phyloP scores from a whole-genome alignment of 1,140 invertebrate species.

The Ctenoplectra terminalis region DNA sequence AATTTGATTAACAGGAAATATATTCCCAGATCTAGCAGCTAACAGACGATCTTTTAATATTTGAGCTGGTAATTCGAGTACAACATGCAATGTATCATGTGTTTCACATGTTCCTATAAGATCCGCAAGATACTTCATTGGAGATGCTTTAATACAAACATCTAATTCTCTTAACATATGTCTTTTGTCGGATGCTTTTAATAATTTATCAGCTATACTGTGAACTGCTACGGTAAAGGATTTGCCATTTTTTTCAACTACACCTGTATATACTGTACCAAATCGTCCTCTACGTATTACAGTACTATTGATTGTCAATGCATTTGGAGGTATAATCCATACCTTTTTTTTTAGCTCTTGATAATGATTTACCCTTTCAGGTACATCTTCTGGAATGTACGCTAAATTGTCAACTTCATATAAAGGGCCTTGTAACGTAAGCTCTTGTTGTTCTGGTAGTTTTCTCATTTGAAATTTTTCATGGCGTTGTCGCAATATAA shows the following conservation, averaged over 20 bases:
- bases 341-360: slow-evolving; percentile 89
- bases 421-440: slow-evolving; percentile 87
- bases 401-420: slow-evolving; percentile 84
- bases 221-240: slow-evolving; percentile 78
- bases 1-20: slow-evolving; percentile 85
- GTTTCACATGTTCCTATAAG: slow-evolving; percentile 92
- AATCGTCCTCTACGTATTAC: slow-evolving; percentile 89
- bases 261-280: slow-evolving; percentile 88
- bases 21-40: slow-evolving; percentile 85
- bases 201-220: slow-evolving; percentile 84
- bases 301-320: slow-evolving; percentile 86
- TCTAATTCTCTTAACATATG: slow-evolving; percentile 90
- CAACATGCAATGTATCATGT: slow-evolving; percentile 87
- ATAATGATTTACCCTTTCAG: slow-evolving; percentile 87
- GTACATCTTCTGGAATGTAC: slow-evolving; percentile 89
- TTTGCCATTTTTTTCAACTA: slow-evolving; percentile 84
- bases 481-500: slow-evolving; percentile 84
- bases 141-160: slow-evolving; percentile 86
- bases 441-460: slow-evolving; percentile 86
- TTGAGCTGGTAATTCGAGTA: slow-evolving; percentile 86
- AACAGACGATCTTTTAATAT: slow-evolving; percentile 88
- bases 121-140: slow-evolving; percentile 88
- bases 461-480: slow-evolving; percentile 81
- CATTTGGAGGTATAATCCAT: slow-evolving; percentile 88
- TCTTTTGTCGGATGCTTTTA: slow-evolving; percentile 85